phyloP scores from a whole-genome alignment of 2,113 vertebrate genomes.

The Chaetodon trifascialis region DNA sequence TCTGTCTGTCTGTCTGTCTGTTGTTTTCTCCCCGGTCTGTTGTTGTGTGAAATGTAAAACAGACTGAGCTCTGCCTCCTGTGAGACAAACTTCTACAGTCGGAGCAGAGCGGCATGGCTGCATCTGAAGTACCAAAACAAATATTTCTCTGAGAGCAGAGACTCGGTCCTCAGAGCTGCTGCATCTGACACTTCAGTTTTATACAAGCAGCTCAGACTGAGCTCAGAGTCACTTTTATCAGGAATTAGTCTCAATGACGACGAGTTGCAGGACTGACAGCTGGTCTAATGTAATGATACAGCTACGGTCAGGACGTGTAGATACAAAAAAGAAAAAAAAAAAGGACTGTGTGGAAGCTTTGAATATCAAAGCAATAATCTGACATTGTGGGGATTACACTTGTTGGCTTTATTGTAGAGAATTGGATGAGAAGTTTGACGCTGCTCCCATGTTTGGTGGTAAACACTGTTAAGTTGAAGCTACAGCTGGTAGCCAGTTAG shows the following conservation, averaged over 20 bases:
- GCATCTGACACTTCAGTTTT: not conserved
- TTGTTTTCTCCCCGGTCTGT: slow-evolving; percentile 6
- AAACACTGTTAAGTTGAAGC: not conserved
- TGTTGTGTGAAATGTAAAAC: slow-evolving; percentile 60
- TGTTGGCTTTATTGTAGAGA: not conserved
- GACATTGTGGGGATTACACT: not conserved
- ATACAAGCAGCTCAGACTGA: not conserved
- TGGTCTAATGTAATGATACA: not conserved
- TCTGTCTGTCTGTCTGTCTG: too few relatives aligned
- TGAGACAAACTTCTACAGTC: slow-evolving; percentile 39
- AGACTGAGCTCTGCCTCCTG: slow-evolving; percentile 49
- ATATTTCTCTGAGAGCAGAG: slow-evolving; percentile 26
- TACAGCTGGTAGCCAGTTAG: not conserved
- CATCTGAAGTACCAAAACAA: slow-evolving; percentile 44
- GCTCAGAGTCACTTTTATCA: slow-evolving; percentile 15
- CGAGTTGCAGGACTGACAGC: slow-evolving; percentile 20
- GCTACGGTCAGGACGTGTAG: not conserved
- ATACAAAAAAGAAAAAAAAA: too few relatives aligned
- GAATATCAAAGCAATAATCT: not conserved
- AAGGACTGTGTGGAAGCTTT: not conserved
- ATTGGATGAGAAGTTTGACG: not conserved
- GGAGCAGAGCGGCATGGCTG: slow-evolving; percentile 17
- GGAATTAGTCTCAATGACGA: slow-evolving; percentile 4
- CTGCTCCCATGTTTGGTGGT: not conserved
- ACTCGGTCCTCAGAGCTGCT: slow-evolving; percentile 5